Percentiles rank a stretch among this genome's conserved stretches.
Conservation (phyloP, 35 echinoderm and acorn worm genomes). For the Patiria miniata region DNA sequence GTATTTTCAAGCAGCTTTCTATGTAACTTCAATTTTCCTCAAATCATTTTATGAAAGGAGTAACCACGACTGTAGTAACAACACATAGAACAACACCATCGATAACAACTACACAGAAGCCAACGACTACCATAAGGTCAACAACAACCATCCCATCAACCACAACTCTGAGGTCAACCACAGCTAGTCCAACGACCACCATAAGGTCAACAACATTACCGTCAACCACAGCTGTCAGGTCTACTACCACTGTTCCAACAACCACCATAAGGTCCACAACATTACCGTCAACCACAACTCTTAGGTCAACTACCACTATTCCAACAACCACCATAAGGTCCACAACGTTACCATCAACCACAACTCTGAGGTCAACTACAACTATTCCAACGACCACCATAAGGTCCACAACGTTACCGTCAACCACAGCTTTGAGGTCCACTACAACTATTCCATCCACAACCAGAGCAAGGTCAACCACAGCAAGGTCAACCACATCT, state of each 20-base stretch:
- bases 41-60: not conserved
- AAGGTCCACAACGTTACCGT: too few species aligned
- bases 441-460: not conserved
- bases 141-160: not conserved
- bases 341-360: too few species aligned
- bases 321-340: too few species aligned
- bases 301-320: too few species aligned
- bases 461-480: not conserved
- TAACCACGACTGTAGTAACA: not conserved
- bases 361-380: too few species aligned
- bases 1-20: too few species aligned
- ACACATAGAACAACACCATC: not conserved
- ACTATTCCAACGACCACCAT: too few species aligned
- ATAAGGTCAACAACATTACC: not conserved
- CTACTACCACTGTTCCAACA: not conserved
- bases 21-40: not conserved
- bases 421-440: not conserved
- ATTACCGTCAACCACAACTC: not conserved
- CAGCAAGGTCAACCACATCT: not conserved
- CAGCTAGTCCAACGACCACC: not conserved
- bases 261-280: not conserved
- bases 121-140: not conserved
- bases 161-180: not conserved
- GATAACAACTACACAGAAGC: not conserved
- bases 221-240: not conserved